Base-by-base conservation (phyloP, 2,888 invertebrate genomes). In the Lithophane socia region DNA sequence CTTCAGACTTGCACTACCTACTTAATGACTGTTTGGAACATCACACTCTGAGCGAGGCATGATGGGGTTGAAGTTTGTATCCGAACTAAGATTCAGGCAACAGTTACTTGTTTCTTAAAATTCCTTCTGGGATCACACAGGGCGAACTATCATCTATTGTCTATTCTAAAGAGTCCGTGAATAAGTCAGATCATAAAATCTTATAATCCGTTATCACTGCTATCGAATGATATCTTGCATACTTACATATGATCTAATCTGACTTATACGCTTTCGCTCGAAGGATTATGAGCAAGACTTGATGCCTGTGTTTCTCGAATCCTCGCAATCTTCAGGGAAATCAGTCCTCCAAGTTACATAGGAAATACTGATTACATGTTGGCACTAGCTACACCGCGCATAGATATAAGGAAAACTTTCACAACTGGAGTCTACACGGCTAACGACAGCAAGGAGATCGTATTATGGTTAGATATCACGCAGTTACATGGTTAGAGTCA, bases 401-500 rank as follows among this genome's bases (percentile, higher is more conserved):
- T 61, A 77, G 52, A 65, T 79, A 84, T 56, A 21, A 52, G 66
- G 54, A 65, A 69, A 85, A 84, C 60, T 82, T 70, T 42, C 47
- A 54, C 54, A 71, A 54, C 74, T n/a, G 37, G n/a, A 60, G 37
- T 42, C n/a, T n/a, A 21, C 49, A 54, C 61, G n/a, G 67, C 54
- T 69, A 80, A 84, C 66, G 66, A 71, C 12, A 66, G 49, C 37
- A 54, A 58, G 44, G 21, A 64, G 44, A 49, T 37, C 47, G 24
- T 63, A 58, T 69, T 83, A 70, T 24, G 42, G 65, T 61, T 44
- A 61, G 52, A 83, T 70, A 70, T 80, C 56, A 29, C 83, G 42
- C 80, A 80, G 42, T 66, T 70, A 74, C 81, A 73, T 68, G 42
- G 29, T 68, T 74, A 83, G 69, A 83, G 83, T 72, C 54, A 70